Evolutionary conservation across 2,888 invertebrate species (phyloP).

Genomic region (Fragum whitleyi): DNA sequence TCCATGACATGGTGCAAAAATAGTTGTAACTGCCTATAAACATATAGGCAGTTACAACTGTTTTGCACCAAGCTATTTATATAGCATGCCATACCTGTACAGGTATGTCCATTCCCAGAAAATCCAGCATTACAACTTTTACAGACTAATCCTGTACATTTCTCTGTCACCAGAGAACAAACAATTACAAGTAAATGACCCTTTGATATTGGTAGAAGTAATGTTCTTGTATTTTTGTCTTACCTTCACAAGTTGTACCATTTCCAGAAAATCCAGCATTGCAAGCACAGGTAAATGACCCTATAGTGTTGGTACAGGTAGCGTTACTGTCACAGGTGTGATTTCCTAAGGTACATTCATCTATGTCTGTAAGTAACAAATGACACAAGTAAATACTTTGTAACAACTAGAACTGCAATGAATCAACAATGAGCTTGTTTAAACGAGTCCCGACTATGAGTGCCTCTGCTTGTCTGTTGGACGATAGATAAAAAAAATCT

Average conservation of each 20-base stretch:
- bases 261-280: no score
- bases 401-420: no score
- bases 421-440: no score
- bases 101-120: constrained; percentile 14
- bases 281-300: constrained; percentile 1
- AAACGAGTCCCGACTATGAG: no score
- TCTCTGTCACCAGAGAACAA: background rate
- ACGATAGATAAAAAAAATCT: no score
- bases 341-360: constrained; percentile 12
- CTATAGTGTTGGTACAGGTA: background rate
- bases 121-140: constrained; percentile 17
- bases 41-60: no score
- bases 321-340: background rate
- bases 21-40: no score
- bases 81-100: constrained; percentile 21
- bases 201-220: background rate
- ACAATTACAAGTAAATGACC: constrained; percentile 1
- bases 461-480: no score
- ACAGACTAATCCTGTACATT: background rate
- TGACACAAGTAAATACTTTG: no score
- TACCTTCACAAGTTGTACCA: no score
- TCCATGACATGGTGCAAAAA: no score
- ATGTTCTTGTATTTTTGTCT: background rate
- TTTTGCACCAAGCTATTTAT: no score
- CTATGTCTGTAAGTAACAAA: background rate